Percentiles rank a stretch among this genome's conserved stretches.
Conservation (phyloP, 2,888 invertebrate species). For the Exephanes ischioxanthus region DNA sequence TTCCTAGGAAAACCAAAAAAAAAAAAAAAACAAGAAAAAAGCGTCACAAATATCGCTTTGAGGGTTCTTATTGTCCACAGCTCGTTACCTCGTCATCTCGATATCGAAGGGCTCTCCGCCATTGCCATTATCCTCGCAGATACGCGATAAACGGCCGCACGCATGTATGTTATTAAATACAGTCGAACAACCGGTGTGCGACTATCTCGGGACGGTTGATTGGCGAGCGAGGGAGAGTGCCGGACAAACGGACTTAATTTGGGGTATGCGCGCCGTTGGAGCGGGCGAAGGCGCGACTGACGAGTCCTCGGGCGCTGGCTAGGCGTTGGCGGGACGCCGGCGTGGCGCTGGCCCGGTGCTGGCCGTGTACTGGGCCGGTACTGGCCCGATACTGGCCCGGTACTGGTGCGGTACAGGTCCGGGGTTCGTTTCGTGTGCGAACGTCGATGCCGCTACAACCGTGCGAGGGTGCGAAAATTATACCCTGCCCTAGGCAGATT, state of each 20-base stretch:
- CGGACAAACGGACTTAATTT: constrained; percentile 82
- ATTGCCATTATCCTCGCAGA: constrained; percentile 14
- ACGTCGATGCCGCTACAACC: constrained; percentile 29
- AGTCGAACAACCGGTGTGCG: constrained; percentile 7
- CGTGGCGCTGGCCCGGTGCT: background rate
- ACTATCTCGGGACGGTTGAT: constrained; percentile 70
- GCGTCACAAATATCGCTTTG: constrained; percentile 68
- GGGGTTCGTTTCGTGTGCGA: constrained; percentile 14
- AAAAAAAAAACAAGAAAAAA: background rate
- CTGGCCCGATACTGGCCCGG: background rate
- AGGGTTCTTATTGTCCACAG: constrained; percentile 69
- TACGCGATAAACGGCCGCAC: background rate
- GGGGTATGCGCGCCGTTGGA: constrained; percentile 67
- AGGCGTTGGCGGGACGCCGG: constrained; percentile 13
- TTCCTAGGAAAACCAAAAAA: background rate
- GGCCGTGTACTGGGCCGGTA: no score
- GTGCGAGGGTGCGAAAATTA: constrained; percentile 78
- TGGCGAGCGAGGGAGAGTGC: constrained; percentile 73
- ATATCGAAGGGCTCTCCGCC: constrained; percentile 59
- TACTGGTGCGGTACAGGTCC: no score
- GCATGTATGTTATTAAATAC: constrained; percentile 10
- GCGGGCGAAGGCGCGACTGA: constrained; percentile 57
- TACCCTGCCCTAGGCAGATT: constrained; percentile 70
- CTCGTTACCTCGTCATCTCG: constrained; percentile 74
- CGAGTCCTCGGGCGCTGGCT: background rate